These are phyloP conservation scores for Apodemus agrarius DNA, from an alignment of 2,797 vertebrate genomes.

Conservation along the genomic window DNA sequence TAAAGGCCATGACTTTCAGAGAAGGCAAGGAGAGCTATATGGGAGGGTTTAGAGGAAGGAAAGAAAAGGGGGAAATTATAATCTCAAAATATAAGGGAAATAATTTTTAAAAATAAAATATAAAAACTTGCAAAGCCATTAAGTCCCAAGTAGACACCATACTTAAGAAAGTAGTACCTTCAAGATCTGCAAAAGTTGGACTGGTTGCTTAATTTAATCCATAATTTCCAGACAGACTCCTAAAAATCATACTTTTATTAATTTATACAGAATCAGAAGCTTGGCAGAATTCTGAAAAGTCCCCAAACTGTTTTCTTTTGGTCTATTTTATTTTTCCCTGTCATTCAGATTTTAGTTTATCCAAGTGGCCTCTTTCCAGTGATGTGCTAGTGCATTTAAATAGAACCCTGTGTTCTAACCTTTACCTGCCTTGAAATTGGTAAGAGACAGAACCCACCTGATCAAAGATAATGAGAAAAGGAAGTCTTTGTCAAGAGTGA, in stretches of 20 bases:
- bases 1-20: background rate
- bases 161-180: constrained; percentile 26
- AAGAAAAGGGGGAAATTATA: background rate
- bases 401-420: background rate
- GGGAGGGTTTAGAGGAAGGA: background rate
- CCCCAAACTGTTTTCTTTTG: constrained; percentile 42
- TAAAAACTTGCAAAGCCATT: background rate
- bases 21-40: background rate
- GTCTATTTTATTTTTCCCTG: background rate
- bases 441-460: background rate
- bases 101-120: background rate
- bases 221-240: constrained; percentile 15
- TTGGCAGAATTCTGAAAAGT: constrained; percentile 20
- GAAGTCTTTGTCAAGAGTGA: constrained; percentile 45
- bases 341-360: constrained; percentile 36
- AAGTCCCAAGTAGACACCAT: background rate
- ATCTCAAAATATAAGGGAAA: background rate
- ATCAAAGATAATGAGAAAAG: constrained; percentile 33
- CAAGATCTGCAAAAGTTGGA: background rate
- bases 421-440: constrained; percentile 45
- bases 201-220: constrained; percentile 49
- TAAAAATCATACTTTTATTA: constrained; percentile 48
- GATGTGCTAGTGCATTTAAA: background rate
- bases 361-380: background rate
- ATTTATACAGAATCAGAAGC: constrained; percentile 37